Base-by-base conservation (phyloP, 2,888 invertebrate species). In the Nemotelus pantherinus region DNA sequence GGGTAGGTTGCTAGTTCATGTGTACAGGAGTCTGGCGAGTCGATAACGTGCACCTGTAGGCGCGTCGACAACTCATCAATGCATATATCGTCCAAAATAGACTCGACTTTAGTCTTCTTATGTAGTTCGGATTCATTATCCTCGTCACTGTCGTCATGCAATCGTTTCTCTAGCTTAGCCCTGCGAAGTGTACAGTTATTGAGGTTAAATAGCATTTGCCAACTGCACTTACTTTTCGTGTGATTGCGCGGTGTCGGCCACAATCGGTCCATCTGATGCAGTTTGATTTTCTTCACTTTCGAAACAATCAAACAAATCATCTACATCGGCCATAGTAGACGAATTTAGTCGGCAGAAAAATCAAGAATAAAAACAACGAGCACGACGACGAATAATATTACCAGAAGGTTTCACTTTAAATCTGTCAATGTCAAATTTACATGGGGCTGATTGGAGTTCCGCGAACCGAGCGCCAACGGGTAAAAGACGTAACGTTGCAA, bases 1-100 rank as follows among this genome's bases (percentile, higher is more conserved):
- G 96, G 96, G 63, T 99, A 98, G 76, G 96, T 91, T 0, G 98
- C 98, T 67, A 97, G 98, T 89, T 99, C 98, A 85, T 99, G 99
- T 10, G 95, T 94, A 86, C 98, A 99, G 0, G 96, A 95, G 83
- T 96, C 97, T 55, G 95, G 91, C 0, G 97, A 94, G 82, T 97
- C 95, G 78, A 99, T 91, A 2, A 93, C 93, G 85, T 97, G 96
- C 43, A 98, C 92, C 76, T 93, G 91, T 81, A 98, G 95, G 76
- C 96, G 91, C 7, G 95, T 93, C 79, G 92, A 91, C 55, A 94
- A 88, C 78, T 94, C 92, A 67, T 94, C 93, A 81, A 94, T 88
- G 83, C 94, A 95, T 83, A 83, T 83, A 76, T 86, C 85, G 71
- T 86, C 86, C 39, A 86, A 78, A 64, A 86, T 85, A 1, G 85